Evolutionary conservation across 2,888 invertebrate genomes (phyloP), one percentile per base, ranked within the genome.

Genomic region (Oxystoma pomonae): DNA sequence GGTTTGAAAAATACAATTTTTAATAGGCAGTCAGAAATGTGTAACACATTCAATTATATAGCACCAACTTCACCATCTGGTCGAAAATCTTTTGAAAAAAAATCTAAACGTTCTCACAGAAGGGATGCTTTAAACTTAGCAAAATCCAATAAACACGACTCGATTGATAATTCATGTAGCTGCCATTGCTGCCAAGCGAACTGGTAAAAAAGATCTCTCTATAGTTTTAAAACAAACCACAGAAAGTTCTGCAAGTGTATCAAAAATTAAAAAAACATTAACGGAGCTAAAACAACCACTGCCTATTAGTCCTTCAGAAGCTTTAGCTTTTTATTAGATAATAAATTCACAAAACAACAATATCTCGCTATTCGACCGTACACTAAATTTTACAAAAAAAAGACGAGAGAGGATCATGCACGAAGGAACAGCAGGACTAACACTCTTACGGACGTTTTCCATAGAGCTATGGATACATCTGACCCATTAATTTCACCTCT

Each of bases 51-150:
- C n/a, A n/a, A n/a, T n/a, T n/a, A n/a, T n/a, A n/a, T n/a, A n/a
- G n/a, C n/a, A n/a, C n/a, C n/a, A n/a, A n/a, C n/a, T n/a, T n/a
- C n/a, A n/a, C n/a, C 50, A 50, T 50, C 50, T n/a, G 50, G 50
- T 50, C 50, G 50, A 50, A 50, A 50, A n/a, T 50, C 50, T 50
- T 50, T 50, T 50, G n/a, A 50, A 50, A n/a, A n/a, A 50, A 50
- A 50, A 50, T 50, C 50, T 50, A 50, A 50, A n/a, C 50, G 50
- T 12, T 50, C 50, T 50, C 50, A 50, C 9, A 50, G 50, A 50
- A 50, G 50, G n/a, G 50, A n/a, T 50, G 50, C 50, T 50, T n/a
- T 50, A 50, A 50, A 50, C 50, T 50, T 50, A 50, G 50, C 50
- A 50, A 50, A 50, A 50, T 50, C 50, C 12, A 50, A 50, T n/a